Percentiles rank a stretch among this genome's conserved stretches.
Evolutionary conservation across 2,888 invertebrate species (phyloP).

Genomic region (Gnatocerus cornutus): DNA sequence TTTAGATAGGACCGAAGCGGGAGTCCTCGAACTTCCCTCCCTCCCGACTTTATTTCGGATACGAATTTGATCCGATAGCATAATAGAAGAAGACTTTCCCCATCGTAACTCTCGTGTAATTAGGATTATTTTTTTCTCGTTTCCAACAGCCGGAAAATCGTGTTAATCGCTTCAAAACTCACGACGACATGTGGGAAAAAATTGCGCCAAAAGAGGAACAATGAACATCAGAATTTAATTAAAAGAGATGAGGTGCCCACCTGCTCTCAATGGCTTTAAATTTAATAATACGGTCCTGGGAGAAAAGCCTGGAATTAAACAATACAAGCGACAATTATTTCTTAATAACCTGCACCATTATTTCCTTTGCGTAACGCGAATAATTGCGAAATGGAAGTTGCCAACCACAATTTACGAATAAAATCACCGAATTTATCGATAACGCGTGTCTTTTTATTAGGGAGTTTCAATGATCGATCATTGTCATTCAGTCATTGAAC

Average conservation of each 20-base stretch:
- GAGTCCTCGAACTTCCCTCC: not conserved
- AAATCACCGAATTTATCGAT: too few relatives aligned
- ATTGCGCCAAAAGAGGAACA: not conserved
- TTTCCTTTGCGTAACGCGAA: conserved; percentile 37
- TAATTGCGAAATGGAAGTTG: conserved; percentile 20
- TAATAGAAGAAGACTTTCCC: conserved; percentile 8
- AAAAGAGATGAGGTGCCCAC: conserved; percentile 1
- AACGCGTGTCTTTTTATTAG: too few relatives aligned
- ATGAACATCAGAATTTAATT: conserved; percentile 8
- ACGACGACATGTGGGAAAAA: too few relatives aligned
- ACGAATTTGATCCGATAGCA: conserved; percentile 22
- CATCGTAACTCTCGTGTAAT: not conserved
- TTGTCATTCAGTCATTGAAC: too few relatives aligned
- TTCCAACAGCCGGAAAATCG: conserved; percentile 5
- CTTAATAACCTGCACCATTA: conserved; percentile 38
- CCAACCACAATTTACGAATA: too few relatives aligned
- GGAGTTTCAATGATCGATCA: too few relatives aligned
- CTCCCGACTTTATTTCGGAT: conserved; percentile 4
- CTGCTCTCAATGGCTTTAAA: conserved; percentile 16
- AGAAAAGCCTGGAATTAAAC: conserved; percentile 26
- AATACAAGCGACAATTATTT: conserved; percentile 32
- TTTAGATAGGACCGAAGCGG: not conserved
- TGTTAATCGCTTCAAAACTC: not conserved
- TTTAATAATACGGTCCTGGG: conserved; percentile 24
- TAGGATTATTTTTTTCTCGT: conserved; percentile 19